phyloP scores from a whole-genome alignment of 2,797 vertebrate genomes.

The Pangasius larnaudii region DNA sequence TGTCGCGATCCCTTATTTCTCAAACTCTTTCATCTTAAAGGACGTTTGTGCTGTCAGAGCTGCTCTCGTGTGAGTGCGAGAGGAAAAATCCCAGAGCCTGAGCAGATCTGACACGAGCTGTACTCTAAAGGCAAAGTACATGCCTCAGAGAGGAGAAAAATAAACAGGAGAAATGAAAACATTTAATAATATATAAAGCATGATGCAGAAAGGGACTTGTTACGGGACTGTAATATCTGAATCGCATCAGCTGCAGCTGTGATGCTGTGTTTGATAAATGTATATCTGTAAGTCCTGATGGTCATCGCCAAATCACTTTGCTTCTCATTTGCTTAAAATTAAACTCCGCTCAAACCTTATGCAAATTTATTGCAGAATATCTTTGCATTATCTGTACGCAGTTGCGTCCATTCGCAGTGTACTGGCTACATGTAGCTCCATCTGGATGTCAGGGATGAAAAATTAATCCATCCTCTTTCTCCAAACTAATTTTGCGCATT shows the following conservation, averaged over 20 bases:
- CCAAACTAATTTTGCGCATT: background rate
- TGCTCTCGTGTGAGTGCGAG: background rate
- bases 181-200: background rate
- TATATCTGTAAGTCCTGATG: background rate
- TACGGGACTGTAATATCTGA: background rate
- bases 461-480: background rate
- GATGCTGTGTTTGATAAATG: background rate
- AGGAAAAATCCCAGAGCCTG: background rate
- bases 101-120: background rate
- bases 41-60: constrained; percentile 8
- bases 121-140: background rate
- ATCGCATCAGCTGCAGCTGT: background rate
- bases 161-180: background rate
- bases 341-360: background rate
- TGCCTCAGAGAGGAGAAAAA: background rate
- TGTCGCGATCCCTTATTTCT: background rate
- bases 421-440: too few species aligned
- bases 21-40: constrained; percentile 5
- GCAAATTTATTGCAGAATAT: background rate
- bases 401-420: background rate
- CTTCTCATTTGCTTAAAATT: background rate
- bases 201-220: background rate
- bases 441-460: background rate
- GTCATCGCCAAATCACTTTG: background rate
- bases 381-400: background rate